Conservation (phyloP, 2,113 vertebrate species). For the Microcebus jonahi region DNA sequence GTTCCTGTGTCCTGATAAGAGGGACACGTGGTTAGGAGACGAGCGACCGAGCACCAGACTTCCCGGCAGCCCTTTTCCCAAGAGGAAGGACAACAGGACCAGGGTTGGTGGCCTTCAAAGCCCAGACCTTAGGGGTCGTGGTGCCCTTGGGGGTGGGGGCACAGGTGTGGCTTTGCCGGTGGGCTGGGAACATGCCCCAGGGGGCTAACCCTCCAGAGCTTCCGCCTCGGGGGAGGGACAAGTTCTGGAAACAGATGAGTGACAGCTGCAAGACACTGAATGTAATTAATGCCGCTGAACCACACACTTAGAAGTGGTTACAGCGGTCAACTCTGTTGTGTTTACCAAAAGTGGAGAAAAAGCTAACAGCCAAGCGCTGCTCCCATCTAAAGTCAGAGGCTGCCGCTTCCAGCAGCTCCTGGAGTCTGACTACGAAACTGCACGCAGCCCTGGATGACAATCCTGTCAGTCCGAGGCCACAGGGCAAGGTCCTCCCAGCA, state of each 20-base stretch:
- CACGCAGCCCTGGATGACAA: not conserved
- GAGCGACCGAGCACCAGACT: rapidly evolving
- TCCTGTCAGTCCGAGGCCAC: not conserved
- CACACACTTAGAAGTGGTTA: rapidly evolving
- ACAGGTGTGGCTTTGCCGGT: not conserved
- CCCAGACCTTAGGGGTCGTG: not conserved
- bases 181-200: not conserved
- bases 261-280: rapidly evolving
- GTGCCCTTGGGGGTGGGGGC: not conserved
- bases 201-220: not conserved
- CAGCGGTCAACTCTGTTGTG: rapidly evolving
- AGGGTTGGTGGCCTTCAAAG: not conserved
- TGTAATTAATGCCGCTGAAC: not conserved
- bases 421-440: rapidly evolving
- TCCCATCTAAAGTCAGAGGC: not conserved
- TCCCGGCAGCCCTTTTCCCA: too few relatives aligned
- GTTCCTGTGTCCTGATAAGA: not conserved
- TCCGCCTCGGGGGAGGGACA: not conserved
- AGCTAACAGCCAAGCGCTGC: not conserved
- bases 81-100: too few relatives aligned
- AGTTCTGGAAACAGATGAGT: rapidly evolving
- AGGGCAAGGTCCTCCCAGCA: not conserved
- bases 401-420: not conserved
- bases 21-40: rapidly evolving
- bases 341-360: not conserved